A percentile compares a stretch with the other conserved stretches of the same genome.
Conservation (phyloP, 2,888 invertebrate species). For the Apamea crenata region DNA sequence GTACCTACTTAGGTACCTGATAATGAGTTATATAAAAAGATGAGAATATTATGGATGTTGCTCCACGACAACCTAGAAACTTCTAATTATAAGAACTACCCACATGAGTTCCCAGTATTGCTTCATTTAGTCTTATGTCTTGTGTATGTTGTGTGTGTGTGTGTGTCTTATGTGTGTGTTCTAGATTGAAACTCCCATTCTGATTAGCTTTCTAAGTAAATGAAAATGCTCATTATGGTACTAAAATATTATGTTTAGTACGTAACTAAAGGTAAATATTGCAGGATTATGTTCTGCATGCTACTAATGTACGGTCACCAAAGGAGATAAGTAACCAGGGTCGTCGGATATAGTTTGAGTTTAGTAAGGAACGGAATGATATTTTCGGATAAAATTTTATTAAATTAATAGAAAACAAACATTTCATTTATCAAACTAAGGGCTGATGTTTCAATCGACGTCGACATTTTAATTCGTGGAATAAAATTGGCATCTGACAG, state of each 20-base stretch:
- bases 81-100: neutral
- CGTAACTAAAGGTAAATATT: neutral
- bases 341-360: no score
- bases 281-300: neutral
- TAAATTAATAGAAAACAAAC: no score
- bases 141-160: no score
- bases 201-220: constrained; percentile 1
- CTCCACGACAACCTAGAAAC: neutral
- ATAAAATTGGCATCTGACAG: no score
- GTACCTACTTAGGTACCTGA: neutral
- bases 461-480: no score
- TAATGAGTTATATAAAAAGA: neutral
- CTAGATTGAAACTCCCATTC: constrained; percentile 7
- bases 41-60: neutral
- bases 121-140: neutral
- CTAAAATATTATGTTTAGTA: neutral
- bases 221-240: constrained; percentile 11
- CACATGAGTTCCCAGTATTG: neutral
- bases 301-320: neutral
- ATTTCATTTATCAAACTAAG: no score
- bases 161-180: no score
- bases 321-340: no score
- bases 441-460: no score
- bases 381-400: no score
- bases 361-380: no score